These are phyloP conservation scores for Athrips mouffetella DNA, from an alignment of 2,888 invertebrate genomes.

Conservation along the genomic window DNA sequence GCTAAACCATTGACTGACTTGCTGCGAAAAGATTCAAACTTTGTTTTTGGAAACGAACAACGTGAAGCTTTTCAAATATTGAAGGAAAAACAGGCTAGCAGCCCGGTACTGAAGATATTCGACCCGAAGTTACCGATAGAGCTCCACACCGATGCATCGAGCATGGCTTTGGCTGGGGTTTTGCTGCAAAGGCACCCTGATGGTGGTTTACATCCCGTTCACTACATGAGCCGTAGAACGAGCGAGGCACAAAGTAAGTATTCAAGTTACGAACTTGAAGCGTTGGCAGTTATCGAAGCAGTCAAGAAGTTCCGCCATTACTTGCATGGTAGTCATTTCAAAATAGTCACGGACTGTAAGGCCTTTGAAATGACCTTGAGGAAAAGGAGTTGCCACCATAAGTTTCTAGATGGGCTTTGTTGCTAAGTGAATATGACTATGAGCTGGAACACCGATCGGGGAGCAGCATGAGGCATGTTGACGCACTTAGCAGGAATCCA, in stretches of 20 bases:
- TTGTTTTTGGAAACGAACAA: not conserved
- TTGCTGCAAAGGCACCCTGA: constrained; percentile 22
- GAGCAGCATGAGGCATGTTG: constrained; percentile 22
- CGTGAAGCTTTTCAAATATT: not conserved
- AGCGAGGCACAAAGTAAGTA: not conserved
- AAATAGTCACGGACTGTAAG: constrained; percentile 16
- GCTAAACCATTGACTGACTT: not conserved
- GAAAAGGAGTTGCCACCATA: constrained; percentile 7
- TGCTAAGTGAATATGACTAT: constrained; percentile 24
- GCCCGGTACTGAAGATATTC: constrained; percentile 11
- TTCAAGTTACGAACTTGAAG: constrained; percentile 19
- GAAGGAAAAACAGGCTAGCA: not conserved
- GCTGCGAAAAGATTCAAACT: constrained; percentile 12
- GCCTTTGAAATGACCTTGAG: constrained; percentile 10
- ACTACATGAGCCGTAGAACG: constrained; percentile 25
- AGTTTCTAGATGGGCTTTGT: constrained; percentile 24
- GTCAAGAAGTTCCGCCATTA: constrained; percentile 20
- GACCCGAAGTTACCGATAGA: constrained; percentile 20
- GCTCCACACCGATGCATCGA: constrained; percentile 27
- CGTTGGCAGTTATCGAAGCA: constrained; percentile 19
- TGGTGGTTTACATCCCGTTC: constrained; percentile 21
- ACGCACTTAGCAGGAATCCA: constrained; percentile 25
- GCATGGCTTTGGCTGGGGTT: constrained; percentile 20
- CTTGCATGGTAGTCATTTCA: constrained; percentile 18
- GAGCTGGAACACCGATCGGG: constrained; percentile 19